phyloP scores from a whole-genome alignment of 2,797 vertebrate species.

The Pipistrellus nathusii region DNA sequence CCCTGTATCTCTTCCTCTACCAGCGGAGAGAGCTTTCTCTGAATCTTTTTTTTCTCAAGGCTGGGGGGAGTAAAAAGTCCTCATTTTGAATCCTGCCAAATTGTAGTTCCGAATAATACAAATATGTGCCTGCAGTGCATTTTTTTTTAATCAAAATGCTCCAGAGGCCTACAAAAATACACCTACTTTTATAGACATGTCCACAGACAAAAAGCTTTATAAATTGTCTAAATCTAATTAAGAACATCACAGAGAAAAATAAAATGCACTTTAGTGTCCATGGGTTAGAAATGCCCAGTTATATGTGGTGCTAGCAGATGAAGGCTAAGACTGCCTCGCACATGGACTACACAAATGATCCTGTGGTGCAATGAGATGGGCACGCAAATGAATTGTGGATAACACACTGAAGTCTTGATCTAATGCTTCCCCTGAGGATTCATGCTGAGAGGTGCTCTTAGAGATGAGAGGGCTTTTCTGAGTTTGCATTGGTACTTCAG shows the following conservation, averaged over 20 bases:
- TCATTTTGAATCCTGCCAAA: constrained; percentile 52
- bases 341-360: neutral
- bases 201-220: constrained; percentile 47
- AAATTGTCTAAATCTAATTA: constrained; percentile 58
- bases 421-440: neutral
- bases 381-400: neutral
- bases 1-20: neutral
- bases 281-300: neutral
- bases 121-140: neutral
- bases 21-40: constrained; percentile 32
- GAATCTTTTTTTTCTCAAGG: constrained; percentile 61
- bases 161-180: neutral
- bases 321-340: neutral
- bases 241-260: constrained; percentile 49
- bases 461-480: neutral
- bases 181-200: constrained; percentile 21
- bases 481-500: neutral
- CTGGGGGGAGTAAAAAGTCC: neutral
- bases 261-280: neutral
- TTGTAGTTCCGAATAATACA: constrained; percentile 43
- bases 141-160: neutral
- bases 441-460: neutral
- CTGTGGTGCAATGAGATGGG: neutral
- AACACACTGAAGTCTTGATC: neutral
- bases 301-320: neutral